These are phyloP conservation scores for Polyommatus iphigenia DNA, from an alignment of 2,888 invertebrate species.

Conservation along the genomic window DNA sequence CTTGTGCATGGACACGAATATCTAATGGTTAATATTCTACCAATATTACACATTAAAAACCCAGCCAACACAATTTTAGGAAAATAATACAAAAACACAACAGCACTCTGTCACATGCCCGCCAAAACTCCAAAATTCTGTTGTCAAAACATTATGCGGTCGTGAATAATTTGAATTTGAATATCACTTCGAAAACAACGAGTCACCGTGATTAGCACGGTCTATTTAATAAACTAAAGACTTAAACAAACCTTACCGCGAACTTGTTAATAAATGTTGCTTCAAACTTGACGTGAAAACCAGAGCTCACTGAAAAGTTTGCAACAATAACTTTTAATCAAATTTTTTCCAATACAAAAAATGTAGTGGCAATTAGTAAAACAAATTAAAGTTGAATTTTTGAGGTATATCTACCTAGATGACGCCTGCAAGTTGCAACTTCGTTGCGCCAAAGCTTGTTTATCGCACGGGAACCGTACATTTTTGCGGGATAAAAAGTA, in stretches of 20 bases:
- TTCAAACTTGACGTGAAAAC: background rate
- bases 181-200: background rate
- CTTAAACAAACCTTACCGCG: background rate
- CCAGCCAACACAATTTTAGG: too few species aligned
- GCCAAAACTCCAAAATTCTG: too few species aligned
- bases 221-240: background rate
- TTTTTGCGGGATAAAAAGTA: too few species aligned
- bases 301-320: background rate
- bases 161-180: background rate
- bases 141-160: background rate
- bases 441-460: too few species aligned
- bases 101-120: too few species aligned
- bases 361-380: background rate
- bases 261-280: background rate
- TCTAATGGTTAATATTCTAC: too few species aligned
- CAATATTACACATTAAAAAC: too few species aligned
- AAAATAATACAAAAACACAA: too few species aligned
- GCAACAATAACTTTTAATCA: constrained; percentile 1
- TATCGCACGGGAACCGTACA: too few species aligned
- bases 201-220: background rate
- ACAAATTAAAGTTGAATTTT: background rate
- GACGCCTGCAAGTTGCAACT: too few species aligned
- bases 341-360: background rate
- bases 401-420: too few species aligned
- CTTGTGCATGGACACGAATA: too few species aligned